Conservation (phyloP, 2,888 invertebrate genomes). For the Lasioglossum morio region DNA sequence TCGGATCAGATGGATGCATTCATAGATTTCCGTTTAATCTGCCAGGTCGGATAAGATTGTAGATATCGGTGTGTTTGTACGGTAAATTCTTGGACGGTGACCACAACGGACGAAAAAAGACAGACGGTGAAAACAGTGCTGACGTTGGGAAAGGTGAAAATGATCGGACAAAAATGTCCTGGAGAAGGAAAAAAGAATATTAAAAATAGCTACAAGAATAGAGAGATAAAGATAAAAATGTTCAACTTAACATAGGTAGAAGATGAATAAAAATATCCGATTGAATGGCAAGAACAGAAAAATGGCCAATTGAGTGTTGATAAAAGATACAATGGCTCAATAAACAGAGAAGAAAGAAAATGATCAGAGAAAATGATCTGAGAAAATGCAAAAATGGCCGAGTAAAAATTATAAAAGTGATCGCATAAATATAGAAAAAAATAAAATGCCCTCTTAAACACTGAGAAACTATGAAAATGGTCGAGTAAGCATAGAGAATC, state of each 20-base stretch:
- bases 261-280: background rate
- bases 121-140: background rate
- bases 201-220: background rate
- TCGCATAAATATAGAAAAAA: too few species aligned
- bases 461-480: background rate
- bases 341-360: background rate
- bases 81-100: slow-evolving; percentile 15
- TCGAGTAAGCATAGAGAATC: background rate
- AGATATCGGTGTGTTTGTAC: slow-evolving; percentile 35
- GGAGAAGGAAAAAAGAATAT: background rate
- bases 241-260: background rate
- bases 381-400: background rate
- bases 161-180: background rate
- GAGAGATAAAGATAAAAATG: background rate
- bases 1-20: slow-evolving; percentile 58
- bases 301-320: background rate
- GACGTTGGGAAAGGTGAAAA: background rate
- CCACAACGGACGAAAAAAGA: slow-evolving; percentile 9
- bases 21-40: slow-evolving; percentile 46
- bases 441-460: too few species aligned
- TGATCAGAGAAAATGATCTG: too few species aligned
- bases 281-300: background rate
- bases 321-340: background rate
- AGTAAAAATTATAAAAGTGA: background rate
- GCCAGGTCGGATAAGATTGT: slow-evolving; percentile 55